A percentile compares a stretch with the other conserved stretches of the same genome.
Conservation (phyloP, 2,797 vertebrate genomes). For the Echiichthys vipera region DNA sequence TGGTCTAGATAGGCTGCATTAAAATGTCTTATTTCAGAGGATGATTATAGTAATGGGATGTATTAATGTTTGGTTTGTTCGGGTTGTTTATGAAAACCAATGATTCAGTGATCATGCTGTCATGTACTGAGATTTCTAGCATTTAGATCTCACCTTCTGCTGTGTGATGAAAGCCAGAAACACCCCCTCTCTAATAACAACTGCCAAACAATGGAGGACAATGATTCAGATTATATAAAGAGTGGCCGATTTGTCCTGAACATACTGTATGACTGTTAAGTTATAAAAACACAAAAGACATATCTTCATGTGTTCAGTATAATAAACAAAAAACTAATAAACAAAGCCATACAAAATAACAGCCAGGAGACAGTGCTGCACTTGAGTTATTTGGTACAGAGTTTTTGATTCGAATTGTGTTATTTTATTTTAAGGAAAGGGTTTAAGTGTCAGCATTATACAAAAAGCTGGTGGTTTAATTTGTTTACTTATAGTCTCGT, state of each 20-base stretch:
- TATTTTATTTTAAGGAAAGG: not conserved
- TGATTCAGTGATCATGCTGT: slow-evolving; percentile 37
- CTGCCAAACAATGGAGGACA: slow-evolving; percentile 30
- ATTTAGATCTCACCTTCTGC: slow-evolving; percentile 50
- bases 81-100: slow-evolving; percentile 10
- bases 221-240: slow-evolving; percentile 15
- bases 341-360: slow-evolving; percentile 27
- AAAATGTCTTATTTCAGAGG: not conserved
- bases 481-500: not conserved
- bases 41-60: not conserved
- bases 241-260: slow-evolving; percentile 1
- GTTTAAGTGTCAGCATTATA: not conserved
- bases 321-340: slow-evolving; percentile 19
- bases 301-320: not conserved
- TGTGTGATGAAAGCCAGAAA: slow-evolving; percentile 45
- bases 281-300: slow-evolving; percentile 6
- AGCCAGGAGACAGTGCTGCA: slow-evolving; percentile 10
- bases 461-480: not conserved
- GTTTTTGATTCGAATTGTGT: not conserved
- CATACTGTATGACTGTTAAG: not conserved
- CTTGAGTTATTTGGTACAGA: not conserved
- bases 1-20: not conserved
- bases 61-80: slow-evolving; percentile 12
- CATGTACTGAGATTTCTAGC: slow-evolving; percentile 38
- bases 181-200: slow-evolving; percentile 34